These are phyloP conservation scores for Plestiodon gilberti DNA, from an alignment of 2,113 vertebrate genomes.

Conservation along the genomic window DNA sequence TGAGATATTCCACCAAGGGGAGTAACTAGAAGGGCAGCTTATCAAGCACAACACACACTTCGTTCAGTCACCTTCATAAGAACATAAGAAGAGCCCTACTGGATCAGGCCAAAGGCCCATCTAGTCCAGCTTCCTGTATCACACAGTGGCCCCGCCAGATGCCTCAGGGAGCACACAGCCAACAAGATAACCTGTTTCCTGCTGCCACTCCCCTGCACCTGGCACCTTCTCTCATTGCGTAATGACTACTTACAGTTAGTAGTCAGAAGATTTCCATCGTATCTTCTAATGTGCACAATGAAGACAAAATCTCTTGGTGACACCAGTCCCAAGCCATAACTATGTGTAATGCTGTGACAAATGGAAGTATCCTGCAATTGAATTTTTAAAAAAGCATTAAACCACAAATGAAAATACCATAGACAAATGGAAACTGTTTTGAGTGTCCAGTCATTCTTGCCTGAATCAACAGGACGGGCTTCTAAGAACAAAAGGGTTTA, in stretches of 20 bases:
- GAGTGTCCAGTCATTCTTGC: neutral
- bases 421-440: neutral
- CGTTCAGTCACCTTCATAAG: too few relatives aligned
- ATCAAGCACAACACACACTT: neutral
- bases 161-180: too few relatives aligned
- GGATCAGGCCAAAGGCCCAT: too few relatives aligned
- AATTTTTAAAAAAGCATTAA: neutral
- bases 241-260: slow-evolving; percentile 70
- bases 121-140: too few relatives aligned
- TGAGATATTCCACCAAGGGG: neutral
- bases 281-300: slow-evolving; percentile 64
- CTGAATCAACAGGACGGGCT: slow-evolving; percentile 7
- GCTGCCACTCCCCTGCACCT: too few relatives aligned
- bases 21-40: too few relatives aligned
- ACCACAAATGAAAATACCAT: neutral
- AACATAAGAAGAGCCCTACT: too few relatives aligned
- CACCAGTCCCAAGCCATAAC: slow-evolving; percentile 74
- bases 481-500: neutral
- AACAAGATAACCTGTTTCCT: too few relatives aligned
- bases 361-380: slow-evolving; percentile 69
- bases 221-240: neutral
- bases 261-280: slow-evolving; percentile 61
- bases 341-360: slow-evolving; percentile 70
- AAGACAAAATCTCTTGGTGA: slow-evolving; percentile 74
- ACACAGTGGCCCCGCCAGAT: too few relatives aligned